phyloP scores from a whole-genome alignment of 1,140 invertebrate genomes.

The Phymorhynchus buccinoides region DNA sequence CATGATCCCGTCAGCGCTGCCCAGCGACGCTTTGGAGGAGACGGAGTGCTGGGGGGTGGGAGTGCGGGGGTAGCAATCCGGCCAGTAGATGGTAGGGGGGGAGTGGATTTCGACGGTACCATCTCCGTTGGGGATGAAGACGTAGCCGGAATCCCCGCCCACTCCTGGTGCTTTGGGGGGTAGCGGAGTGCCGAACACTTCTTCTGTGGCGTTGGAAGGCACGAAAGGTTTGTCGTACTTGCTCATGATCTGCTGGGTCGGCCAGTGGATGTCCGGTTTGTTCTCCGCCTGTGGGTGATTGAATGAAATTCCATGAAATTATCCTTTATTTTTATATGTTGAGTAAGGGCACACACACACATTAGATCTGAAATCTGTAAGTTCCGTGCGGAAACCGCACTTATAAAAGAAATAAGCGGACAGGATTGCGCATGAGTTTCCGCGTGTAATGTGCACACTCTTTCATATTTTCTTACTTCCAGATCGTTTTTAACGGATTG shows the following conservation, averaged over 20 bases:
- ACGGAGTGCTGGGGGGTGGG: constrained; percentile 25
- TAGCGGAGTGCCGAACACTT: constrained; percentile 23
- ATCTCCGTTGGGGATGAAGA: constrained; percentile 31
- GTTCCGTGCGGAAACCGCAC: too few species aligned
- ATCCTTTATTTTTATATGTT: too few species aligned
- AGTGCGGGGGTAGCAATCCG: not conserved
- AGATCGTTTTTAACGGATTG: too few species aligned
- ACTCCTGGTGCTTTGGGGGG: constrained; percentile 25
- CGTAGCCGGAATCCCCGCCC: constrained; percentile 25
- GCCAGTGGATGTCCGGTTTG: constrained; percentile 20
- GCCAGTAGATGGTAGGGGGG: constrained; percentile 26
- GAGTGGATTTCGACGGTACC: constrained; percentile 27
- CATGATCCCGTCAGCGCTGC: constrained; percentile 30
- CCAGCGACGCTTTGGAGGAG: constrained; percentile 24
- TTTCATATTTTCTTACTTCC: too few species aligned
- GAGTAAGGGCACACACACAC: too few species aligned
- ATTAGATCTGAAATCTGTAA: too few species aligned
- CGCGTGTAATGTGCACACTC: too few species aligned
- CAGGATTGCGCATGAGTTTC: too few species aligned
- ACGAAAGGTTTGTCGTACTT: constrained; percentile 32
- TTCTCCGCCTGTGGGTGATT: constrained; percentile 16
- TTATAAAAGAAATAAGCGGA: too few species aligned
- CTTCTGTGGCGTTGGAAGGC: not conserved
- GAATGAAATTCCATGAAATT: too few species aligned
- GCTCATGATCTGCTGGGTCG: constrained; percentile 17